Evolutionary conservation across 2,797 vertebrate species (phyloP), one percentile per base, ranked within the genome.

Genomic region (Mus spretus): DNA sequence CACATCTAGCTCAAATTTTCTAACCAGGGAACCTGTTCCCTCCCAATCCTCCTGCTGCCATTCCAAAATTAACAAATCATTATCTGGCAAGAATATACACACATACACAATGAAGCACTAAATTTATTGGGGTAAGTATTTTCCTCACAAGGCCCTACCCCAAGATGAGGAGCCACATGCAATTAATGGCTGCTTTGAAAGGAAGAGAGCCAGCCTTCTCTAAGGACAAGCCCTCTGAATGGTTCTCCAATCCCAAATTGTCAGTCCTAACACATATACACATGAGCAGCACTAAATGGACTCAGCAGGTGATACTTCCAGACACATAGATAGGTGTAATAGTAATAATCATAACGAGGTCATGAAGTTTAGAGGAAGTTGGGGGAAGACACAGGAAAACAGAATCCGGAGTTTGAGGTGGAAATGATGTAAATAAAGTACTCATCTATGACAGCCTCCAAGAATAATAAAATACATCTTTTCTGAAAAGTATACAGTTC

Each of bases 11-110:
- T 92, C n/a, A 74, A 82, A 63, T 96, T 61, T 20, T 63, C 26
- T 50, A 83, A 59, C 74, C 57, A 78, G 44, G 92, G 70, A 87
- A 85, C 19, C 63, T 86, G 10, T 19, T 40, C 40, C 74, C 31
- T 40, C 47, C 40, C 10, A 57, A 79, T 57, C 47, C 24, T 86
- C 34, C 34, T 78, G 34, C 85, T 94, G 59, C 47, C 40, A 93
- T 20, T 22, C n/a, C 72, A 74, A 94, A 92, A 96, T 96, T 87
- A 95, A 91, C n/a, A 91, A 81, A 91, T 82, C 34, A 94, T 5
- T 87, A 91, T n/a, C 31, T 83, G 77, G 82, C 61, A 28, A 34
- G 92, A 91, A 86, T 87, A 89, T 87, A 67, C 20, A 59, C 40
- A 91, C 67, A 40, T 82, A 67, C 28, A 82, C 55, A 85, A 63